A percentile compares a stretch with the other conserved stretches of the same genome.
Conservation (phyloP, 2,113 vertebrate species). For the Gymnocephalus cernua region DNA sequence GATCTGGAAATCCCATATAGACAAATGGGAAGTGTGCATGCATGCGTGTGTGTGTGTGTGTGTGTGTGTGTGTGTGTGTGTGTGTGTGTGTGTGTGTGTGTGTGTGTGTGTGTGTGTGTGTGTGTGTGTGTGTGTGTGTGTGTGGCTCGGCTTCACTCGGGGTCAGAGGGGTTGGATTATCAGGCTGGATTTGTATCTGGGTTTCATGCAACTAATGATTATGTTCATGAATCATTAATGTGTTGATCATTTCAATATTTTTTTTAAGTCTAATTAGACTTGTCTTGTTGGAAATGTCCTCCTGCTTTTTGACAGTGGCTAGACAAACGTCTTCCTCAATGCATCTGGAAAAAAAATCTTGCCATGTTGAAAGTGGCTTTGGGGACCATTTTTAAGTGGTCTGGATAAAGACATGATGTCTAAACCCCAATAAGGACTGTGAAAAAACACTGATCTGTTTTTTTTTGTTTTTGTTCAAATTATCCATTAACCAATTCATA, state of each 20-base stretch:
- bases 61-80: constrained; percentile 12
- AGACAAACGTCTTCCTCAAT: neutral
- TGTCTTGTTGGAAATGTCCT: neutral
- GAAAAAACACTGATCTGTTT: neutral
- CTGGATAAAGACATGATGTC: neutral
- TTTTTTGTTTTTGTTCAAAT: neutral
- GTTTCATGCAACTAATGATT: constrained; percentile 18
- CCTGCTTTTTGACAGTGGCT: neutral
- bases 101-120: constrained; percentile 13
- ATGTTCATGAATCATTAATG: constrained; percentile 11
- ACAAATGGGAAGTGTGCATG: constrained; percentile 53
- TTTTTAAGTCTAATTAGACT: neutral
- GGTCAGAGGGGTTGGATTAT: constrained; percentile 17
- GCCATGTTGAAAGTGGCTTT: neutral
- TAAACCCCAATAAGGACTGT: neutral
- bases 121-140: constrained; percentile 6
- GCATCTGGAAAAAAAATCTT: neutral
- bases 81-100: constrained; percentile 10
- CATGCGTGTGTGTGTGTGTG: constrained; percentile 7
- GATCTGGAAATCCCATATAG: constrained; percentile 74
- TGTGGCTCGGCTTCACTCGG: neutral
- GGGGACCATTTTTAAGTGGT: neutral
- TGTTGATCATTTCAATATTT: neutral
- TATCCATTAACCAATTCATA: neutral
- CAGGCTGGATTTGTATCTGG: constrained; percentile 20